Evolutionary conservation across 1,140 invertebrate species (phyloP).

Genomic region (Drosophila athabasca): DNA sequence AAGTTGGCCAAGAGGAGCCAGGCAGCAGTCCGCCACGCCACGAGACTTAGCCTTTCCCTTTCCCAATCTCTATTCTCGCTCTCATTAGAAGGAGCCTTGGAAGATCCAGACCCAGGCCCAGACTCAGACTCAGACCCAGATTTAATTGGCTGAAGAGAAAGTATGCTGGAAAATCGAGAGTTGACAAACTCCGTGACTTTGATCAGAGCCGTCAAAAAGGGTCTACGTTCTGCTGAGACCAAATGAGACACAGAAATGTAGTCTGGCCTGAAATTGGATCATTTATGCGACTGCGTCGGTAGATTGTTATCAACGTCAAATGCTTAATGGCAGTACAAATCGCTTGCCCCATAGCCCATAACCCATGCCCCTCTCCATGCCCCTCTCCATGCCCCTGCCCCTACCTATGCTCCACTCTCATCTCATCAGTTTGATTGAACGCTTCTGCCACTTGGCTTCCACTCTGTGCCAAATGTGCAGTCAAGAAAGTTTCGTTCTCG

Average conservation of each 20-base stretch:
- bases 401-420: not conserved
- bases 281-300: slow-evolving; percentile 53
- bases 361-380: not conserved
- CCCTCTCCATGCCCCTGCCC: too few relatives aligned
- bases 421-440: slow-evolving; percentile 17
- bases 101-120: not conserved
- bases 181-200: too few relatives aligned
- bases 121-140: too few relatives aligned
- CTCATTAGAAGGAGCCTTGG: too few relatives aligned
- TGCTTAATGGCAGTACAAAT: slow-evolving; percentile 31
- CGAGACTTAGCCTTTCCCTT: too few relatives aligned
- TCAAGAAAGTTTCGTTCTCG: slow-evolving; percentile 65
- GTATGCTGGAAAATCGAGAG: slow-evolving; percentile 60
- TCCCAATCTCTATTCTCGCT: too few relatives aligned
- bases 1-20: not conserved
- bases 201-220: slow-evolving; percentile 21
- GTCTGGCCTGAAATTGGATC: slow-evolving; percentile 68
- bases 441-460: not conserved
- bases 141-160: slow-evolving; percentile 38
- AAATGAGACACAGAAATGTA: slow-evolving; percentile 58
- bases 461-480: slow-evolving; percentile 71
- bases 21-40: too few relatives aligned
- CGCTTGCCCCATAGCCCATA: not conserved
- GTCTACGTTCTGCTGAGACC: slow-evolving; percentile 6
- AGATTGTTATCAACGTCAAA: slow-evolving; percentile 34